Evolutionary conservation across 2,888 invertebrate species (phyloP), one percentile per base, ranked within the genome.

Genomic region (Empis stercorea): DNA sequence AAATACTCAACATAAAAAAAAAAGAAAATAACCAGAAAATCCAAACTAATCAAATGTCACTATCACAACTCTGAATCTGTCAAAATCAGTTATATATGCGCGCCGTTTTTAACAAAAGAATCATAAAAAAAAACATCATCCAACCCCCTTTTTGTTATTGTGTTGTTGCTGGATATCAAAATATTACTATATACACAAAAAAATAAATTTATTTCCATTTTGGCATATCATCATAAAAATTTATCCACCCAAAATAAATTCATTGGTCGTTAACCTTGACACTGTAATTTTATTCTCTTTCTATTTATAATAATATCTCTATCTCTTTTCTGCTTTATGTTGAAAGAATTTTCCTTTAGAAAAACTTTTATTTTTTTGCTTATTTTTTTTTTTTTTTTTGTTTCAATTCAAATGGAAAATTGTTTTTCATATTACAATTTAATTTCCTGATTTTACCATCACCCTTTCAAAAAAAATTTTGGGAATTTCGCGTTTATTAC

Each of bases 181-280:
- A 34, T n/a, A 34, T 10, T 5, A 5, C 11, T 13, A 34, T 34
- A n/a, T 34, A 34, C 34, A 34, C 5, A 34, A 5, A n/a, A 34
- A 5, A 27, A 7, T 7, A 27, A 27, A 27, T 27, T 27, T 27
- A 27, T 27, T 27, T 27, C 23, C 23, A 23, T 40, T 40, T 40
- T 40, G 40, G 40, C 40, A 40, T 64, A 65, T 65, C 65, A 65
- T 64, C 66, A 65, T 66, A 65, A 66, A n/a, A 66, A 66, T 64
- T 65, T 65, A 66, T 65, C 66, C 65, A 66, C 64, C 66, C 65
- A 65, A 66, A 63, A 64, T 65, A 63, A 65, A 66, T 64, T 65
- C 64, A 65, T 64, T 66, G 67, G 68, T 65, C 68, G 66, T 68
- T 69, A 69, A 69, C 68, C 68, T 69, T 69, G 68, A 69, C 68